A percentile compares a stretch with the other conserved stretches of the same genome.
Evolutionary conservation across 1,140 invertebrate species (phyloP).

Genomic region (Drosophila mayri): DNA sequence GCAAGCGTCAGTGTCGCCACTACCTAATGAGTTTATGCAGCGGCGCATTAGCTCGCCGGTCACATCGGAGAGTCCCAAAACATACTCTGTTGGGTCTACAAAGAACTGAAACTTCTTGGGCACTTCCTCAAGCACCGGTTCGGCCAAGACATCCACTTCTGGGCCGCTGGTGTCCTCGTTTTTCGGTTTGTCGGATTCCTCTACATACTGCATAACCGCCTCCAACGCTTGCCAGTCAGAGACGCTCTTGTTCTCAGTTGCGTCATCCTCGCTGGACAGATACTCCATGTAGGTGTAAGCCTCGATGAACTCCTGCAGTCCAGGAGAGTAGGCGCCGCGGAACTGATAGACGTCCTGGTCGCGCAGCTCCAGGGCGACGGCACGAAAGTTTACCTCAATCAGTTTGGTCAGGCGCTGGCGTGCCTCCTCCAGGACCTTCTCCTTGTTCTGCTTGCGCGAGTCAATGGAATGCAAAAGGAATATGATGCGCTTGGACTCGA

Average conservation of each 20-base stretch:
- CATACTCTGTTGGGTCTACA: constrained; percentile 77
- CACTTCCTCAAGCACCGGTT: background rate
- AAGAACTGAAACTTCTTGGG: constrained; percentile 70
- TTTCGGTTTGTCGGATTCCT: constrained; percentile 4
- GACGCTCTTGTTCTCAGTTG: constrained; percentile 51
- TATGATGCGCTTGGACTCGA: constrained; percentile 96
- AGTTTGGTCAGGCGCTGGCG: constrained; percentile 88
- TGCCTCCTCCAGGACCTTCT: constrained; percentile 88
- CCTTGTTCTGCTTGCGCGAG: constrained; percentile 86
- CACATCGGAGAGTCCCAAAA: constrained; percentile 94
- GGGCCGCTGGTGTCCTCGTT: constrained; percentile 1
- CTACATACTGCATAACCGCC: constrained; percentile 79
- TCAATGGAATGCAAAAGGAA: constrained; percentile 92
- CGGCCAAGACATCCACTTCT: constrained; percentile 24
- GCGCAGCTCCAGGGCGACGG: constrained; percentile 90
- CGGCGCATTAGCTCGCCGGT: constrained; percentile 96
- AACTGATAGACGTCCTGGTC: constrained; percentile 91
- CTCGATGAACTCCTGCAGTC: constrained; percentile 95
- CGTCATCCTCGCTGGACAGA: constrained; percentile 80
- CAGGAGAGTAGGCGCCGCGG: constrained; percentile 90
- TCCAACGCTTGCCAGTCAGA: constrained; percentile 78
- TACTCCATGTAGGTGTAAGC: constrained; percentile 92
- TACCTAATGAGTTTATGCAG: constrained; percentile 93
- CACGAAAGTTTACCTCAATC: constrained; percentile 87
- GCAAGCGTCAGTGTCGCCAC: constrained; percentile 91